Evolutionary conservation across 2,113 vertebrate species (phyloP), one percentile per base, ranked within the genome.

Genomic region (Amazona guildingii): DNA sequence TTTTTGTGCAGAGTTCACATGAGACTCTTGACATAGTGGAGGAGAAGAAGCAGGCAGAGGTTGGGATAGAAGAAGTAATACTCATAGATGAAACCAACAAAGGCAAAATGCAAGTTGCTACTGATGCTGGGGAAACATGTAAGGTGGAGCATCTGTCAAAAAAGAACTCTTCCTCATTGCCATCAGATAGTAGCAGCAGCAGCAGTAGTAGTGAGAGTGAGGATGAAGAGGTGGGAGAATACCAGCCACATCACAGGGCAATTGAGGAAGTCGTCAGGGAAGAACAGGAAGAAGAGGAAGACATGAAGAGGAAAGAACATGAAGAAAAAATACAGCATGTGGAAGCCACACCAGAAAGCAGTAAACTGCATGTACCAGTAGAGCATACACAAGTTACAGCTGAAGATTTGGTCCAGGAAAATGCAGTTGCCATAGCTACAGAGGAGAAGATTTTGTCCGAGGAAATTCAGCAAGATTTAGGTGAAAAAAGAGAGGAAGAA

Each of bases 191-290:
- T 96, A 98, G 96, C 97, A 98, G 97, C 13, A 98, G 98, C 13
- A 98, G 98, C 97, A 98, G 98, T 97, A 98, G 97, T 97, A 99
- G 99, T 86, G 99, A 99, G 92, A 99, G 99, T 84, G 99, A 99
- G 92, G 99, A 99, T 33, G 99, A 99, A 96, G 98, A 98, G 41
- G 95, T 97, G 96, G 99, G 98, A 9, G 99, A 99, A 96, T 99
- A 99, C 97, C 98, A 98, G 72, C 98, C 99, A 64, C 98, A 99
- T 89, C 95, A 97, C 64, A 97, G 73, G 55, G 95, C 98, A 44
- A 97, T 98, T 48, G 97, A 98, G 96, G 98, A 98, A 59, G 97
- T 98, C 90, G 98, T 98, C 86, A 98, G 97, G 77, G 98, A 99
- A 97, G 99, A 99, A 83, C 98, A 98, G 27, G 99, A 99, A 96